phyloP scores from a whole-genome alignment of 2,888 invertebrate species.

The Listrodromus nycthemerus region DNA sequence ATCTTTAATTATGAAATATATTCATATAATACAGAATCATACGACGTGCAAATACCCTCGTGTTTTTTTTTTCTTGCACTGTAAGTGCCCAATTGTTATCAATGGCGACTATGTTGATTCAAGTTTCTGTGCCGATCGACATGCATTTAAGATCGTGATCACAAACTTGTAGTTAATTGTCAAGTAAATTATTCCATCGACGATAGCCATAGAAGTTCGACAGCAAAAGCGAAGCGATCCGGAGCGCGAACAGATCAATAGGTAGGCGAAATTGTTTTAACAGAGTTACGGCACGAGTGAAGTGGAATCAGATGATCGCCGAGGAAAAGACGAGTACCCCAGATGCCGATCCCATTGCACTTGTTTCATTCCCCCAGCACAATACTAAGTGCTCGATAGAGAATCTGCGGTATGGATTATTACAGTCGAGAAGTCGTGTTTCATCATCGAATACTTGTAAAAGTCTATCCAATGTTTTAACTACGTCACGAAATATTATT shows the following conservation, averaged over 20 bases:
- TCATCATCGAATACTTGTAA: constrained; percentile 33
- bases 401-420: constrained; percentile 6
- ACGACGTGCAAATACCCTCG: background rate
- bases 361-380: constrained; percentile 47
- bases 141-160: background rate
- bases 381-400: background rate
- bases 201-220: background rate
- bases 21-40: constrained; percentile 11
- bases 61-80: background rate
- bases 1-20: constrained; percentile 53
- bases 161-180: background rate
- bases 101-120: background rate
- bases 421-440: constrained; percentile 25
- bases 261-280: constrained; percentile 30
- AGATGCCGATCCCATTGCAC: constrained; percentile 65
- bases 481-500: constrained; percentile 14
- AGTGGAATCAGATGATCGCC: constrained; percentile 68
- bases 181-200: background rate
- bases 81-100: background rate
- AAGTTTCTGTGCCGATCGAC: background rate
- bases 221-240: background rate
- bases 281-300: constrained; percentile 67
- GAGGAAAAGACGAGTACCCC: constrained; percentile 68
- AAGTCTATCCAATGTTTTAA: constrained; percentile 3
- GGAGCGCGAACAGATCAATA: background rate